Conservation (phyloP, 1,140 invertebrate species). For the Myzus persicae region DNA sequence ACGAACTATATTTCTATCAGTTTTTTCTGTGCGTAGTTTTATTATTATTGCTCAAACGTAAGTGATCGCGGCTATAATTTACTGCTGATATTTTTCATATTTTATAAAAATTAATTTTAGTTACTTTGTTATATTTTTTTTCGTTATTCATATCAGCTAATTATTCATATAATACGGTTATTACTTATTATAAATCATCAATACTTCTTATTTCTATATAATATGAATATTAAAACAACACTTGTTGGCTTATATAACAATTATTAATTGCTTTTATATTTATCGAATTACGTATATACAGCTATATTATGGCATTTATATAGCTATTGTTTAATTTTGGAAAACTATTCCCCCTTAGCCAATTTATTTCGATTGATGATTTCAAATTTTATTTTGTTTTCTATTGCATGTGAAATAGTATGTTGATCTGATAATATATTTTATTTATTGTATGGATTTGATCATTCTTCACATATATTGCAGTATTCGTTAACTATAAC, state of each 20-base stretch:
- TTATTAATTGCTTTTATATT: background rate
- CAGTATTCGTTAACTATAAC: background rate
- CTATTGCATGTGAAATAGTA: background rate
- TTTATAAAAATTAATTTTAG: background rate
- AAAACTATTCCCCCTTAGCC: background rate
- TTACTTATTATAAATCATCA: background rate
- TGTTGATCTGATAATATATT: background rate
- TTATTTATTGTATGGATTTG: slow-evolving; percentile 8
- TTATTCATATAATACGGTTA: background rate
- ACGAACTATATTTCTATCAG: background rate
- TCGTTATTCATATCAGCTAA: background rate
- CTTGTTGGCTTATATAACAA: background rate
- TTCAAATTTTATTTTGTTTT: background rate
- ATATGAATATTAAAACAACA: background rate
- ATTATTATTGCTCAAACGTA: slow-evolving; percentile 20
- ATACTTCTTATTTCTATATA: background rate
- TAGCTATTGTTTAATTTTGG: background rate
- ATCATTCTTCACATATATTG: background rate
- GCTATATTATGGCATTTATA: background rate
- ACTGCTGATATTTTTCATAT: background rate
- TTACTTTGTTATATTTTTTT: background rate
- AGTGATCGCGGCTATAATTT: background rate
- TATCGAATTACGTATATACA: background rate
- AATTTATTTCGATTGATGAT: background rate
- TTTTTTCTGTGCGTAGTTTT: slow-evolving; percentile 23